Conservation (phyloP, 2,113 vertebrate species). For the Cinclus cinclus region DNA sequence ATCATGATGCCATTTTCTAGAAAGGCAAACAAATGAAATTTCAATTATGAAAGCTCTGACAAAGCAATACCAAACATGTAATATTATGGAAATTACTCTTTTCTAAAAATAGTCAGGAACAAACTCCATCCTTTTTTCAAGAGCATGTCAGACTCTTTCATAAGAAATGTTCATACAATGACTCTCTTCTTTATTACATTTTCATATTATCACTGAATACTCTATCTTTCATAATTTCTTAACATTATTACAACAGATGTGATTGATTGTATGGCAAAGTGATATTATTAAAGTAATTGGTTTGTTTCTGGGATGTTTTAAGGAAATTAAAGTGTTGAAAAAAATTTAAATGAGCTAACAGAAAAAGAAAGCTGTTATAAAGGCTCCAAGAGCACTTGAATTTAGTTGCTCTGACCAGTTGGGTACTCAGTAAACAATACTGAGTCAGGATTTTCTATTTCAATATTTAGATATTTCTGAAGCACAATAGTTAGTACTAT, state of each 20-base stretch:
- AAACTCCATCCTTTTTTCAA: background rate
- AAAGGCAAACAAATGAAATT: conserved; percentile 42
- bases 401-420: background rate
- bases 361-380: background rate
- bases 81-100: background rate
- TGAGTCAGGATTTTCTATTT: rapidly evolving
- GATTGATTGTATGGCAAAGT: background rate
- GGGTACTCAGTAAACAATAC: background rate
- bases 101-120: background rate
- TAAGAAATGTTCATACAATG: background rate
- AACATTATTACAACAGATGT: background rate
- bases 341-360: background rate
- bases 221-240: background rate
- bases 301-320: background rate
- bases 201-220: background rate
- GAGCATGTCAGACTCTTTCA: background rate
- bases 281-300: background rate
- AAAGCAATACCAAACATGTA: conserved; percentile 33
- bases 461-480: background rate
- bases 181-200: background rate
- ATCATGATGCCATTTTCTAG: conserved; percentile 5
- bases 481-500: background rate
- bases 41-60: conserved; percentile 39
- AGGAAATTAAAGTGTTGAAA: background rate
- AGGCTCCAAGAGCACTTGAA: background rate